These are phyloP conservation scores for Ptilonorhynchus violaceus DNA, from an alignment of 2,113 vertebrate species.

Conservation along the genomic window DNA sequence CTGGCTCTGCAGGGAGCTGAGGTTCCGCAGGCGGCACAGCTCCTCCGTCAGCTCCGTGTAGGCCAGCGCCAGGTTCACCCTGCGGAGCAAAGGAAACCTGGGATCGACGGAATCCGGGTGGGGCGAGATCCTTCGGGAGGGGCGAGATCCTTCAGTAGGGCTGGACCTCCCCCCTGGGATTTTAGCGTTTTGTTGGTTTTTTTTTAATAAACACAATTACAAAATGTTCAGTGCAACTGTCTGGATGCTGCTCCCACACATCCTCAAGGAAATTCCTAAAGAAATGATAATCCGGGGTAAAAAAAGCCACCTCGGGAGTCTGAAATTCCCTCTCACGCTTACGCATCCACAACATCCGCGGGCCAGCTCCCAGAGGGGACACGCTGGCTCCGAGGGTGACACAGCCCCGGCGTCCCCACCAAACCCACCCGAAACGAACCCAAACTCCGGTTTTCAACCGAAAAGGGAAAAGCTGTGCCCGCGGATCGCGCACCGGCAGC, in stretches of 20 bases:
- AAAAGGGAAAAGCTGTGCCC: accelerated
- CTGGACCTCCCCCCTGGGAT: neutral
- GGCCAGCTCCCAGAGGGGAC: neutral
- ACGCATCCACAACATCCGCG: neutral
- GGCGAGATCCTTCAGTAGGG: neutral
- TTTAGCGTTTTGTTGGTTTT: neutral
- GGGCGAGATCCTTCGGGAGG: accelerated
- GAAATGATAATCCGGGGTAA: neutral
- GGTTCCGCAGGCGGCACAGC: conserved; percentile 84
- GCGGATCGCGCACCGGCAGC: too few relatives aligned
- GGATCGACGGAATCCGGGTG: accelerated
- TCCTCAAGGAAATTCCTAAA: neutral
- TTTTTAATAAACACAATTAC: neutral
- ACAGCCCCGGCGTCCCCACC: neutral
- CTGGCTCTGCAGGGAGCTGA: conserved; percentile 90
- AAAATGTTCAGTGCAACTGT: neutral
- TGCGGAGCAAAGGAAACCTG: neutral
- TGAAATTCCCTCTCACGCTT: too few relatives aligned
- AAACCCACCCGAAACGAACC: neutral
- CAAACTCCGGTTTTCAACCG: accelerated
- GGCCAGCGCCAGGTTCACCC: conserved; percentile 94
- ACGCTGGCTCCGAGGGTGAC: neutral
- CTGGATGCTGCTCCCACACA: neutral
- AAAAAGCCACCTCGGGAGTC: too few relatives aligned
- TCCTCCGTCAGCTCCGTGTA: conserved; percentile 96